Base-by-base conservation (phyloP, 2,797 vertebrate genomes). In the Petrocephalus schoutedeni region DNA sequence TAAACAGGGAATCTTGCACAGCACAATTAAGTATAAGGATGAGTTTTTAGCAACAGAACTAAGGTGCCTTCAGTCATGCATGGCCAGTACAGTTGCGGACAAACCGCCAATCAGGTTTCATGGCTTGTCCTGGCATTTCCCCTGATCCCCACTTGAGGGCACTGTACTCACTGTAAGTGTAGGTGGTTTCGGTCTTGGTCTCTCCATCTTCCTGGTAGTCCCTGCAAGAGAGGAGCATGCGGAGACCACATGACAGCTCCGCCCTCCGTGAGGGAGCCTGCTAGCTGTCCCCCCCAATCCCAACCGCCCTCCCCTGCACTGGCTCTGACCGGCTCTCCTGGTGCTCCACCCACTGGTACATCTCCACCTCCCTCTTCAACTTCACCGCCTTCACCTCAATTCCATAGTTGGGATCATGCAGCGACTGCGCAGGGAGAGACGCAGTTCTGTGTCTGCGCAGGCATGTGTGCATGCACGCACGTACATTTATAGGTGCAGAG, bases 331-430 rank as follows among this genome's bases (percentile, higher is more conserved):
- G 96, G 91, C 97, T 97, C 32, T 99, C 97, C 23, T 92, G 95
- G 32, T 96, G 93, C 89, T 99, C 98, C 88, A 99, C 97, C 98
- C 98, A 99, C 89, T 99, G 98, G 91, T 98, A 99, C 98, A 99
- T 99, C 94, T 99, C 98, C 92, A 99, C 98, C 0, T 96, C 93
- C 83, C 98, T 96, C 90, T 96, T 96, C 88, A 99, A 93, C 90
- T 98, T 98, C 93, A 97, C 98, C 0, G 98, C 97, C 2, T 96
- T 96, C 87, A 99, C 94, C 64, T 92, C 92, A 87, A 99, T 95
- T 16, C 94, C 95, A 80, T 99, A 99, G 95, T 98, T 98, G 36
- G 98, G 98, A 90, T 99, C 98, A 92, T 97, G 94, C 59, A 99
- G 93, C 51, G 97, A 96, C 98, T 99, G 87, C 53, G 87, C 14